These are phyloP conservation scores for Brachymystax lenok DNA, from an alignment of 2,797 vertebrate species.

Conservation along the genomic window DNA sequence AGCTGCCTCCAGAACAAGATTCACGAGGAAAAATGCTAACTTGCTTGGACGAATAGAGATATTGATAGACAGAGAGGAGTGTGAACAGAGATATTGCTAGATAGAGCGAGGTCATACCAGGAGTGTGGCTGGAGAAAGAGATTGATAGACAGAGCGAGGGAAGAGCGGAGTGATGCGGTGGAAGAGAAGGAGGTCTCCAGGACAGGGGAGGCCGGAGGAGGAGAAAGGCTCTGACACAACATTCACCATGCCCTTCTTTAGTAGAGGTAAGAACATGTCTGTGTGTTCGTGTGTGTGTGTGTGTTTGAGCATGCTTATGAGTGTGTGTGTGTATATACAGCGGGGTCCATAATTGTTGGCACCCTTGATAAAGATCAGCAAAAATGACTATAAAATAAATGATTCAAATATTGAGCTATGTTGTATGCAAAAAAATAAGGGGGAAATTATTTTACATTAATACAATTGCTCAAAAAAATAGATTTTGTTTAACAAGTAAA, in stretches of 20 bases:
- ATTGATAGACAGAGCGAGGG: constrained; percentile 16
- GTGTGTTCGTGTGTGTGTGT: constrained; percentile 11
- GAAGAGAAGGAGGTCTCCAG: constrained; percentile 53
- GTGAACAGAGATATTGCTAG: neutral
- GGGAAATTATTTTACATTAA: too few relatives aligned
- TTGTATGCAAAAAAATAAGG: too few relatives aligned
- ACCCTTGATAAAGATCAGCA: too few relatives aligned
- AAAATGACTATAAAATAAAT: too few relatives aligned
- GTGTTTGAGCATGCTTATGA: constrained; percentile 3
- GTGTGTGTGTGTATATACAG: constrained; percentile 2
- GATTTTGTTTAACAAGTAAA: too few relatives aligned
- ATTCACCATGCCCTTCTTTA: constrained; percentile 46
- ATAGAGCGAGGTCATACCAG: neutral
- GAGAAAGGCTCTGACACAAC: constrained; percentile 34
- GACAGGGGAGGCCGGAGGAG: constrained; percentile 46
- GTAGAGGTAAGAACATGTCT: constrained; percentile 47
- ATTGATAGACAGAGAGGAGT: too few relatives aligned
- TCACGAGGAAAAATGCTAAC: too few relatives aligned
- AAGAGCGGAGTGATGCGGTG: constrained; percentile 47
- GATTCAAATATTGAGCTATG: too few relatives aligned
- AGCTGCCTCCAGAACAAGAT: too few relatives aligned
- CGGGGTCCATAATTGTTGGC: neutral
- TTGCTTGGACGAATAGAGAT: too few relatives aligned
- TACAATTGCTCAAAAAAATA: too few relatives aligned
- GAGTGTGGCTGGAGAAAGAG: neutral